Percentiles rank a stretch among this genome's conserved stretches.
Conservation (phyloP, 2,888 invertebrate genomes). For the Hermodice carunculata region DNA sequence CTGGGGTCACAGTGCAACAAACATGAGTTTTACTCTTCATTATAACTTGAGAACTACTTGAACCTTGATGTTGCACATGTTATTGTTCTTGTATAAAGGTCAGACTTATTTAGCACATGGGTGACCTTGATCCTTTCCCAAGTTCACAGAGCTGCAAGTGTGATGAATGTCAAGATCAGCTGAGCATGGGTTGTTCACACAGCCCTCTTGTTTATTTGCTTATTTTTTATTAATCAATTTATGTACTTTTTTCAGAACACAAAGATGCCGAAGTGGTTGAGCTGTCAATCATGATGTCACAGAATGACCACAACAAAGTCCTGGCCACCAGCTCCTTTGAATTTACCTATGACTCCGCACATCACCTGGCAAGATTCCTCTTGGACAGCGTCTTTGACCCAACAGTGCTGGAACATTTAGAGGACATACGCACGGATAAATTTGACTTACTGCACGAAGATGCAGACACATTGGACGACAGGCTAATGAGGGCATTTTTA, state of each 20-base stretch:
- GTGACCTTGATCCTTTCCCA: too few relatives aligned
- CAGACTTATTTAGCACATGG: too few relatives aligned
- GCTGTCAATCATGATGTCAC: neutral
- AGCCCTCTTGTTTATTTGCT: too few relatives aligned
- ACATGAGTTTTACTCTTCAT: too few relatives aligned
- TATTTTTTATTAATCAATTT: too few relatives aligned
- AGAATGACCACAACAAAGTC: neutral
- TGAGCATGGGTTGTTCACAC: too few relatives aligned
- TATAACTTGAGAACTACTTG: too few relatives aligned
- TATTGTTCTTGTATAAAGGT: too few relatives aligned
- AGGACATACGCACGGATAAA: constrained; percentile 54
- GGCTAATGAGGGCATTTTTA: constrained; percentile 50
- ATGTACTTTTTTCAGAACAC: neutral
- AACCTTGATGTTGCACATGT: too few relatives aligned
- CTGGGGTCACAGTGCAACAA: too few relatives aligned
- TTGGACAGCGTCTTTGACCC: constrained; percentile 55
- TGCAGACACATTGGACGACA: constrained; percentile 53
- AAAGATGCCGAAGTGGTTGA: neutral
- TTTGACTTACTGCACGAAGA: constrained; percentile 60
- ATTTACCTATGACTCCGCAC: constrained; percentile 52
- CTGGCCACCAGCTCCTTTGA: constrained; percentile 38
- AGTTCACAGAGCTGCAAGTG: too few relatives aligned
- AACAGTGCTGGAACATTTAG: constrained; percentile 52
- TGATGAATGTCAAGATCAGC: too few relatives aligned
- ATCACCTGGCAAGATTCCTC: constrained; percentile 54